Base-by-base conservation (phyloP, 2,888 invertebrate genomes). In the Eucriotettix oculatus region DNA sequence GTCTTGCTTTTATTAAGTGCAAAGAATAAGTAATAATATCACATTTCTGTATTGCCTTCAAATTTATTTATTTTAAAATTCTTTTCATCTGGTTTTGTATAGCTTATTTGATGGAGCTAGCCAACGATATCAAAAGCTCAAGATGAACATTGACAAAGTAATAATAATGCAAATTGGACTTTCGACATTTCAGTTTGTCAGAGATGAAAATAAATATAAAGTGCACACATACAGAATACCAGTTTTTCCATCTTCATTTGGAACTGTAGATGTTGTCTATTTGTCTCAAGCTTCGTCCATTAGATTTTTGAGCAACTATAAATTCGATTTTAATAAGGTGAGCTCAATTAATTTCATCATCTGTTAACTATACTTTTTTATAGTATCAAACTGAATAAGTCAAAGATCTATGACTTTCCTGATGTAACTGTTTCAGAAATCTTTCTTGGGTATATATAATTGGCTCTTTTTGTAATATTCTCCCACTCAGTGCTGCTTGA, bases 311-410 rank as follows among this genome's bases (percentile, higher is more conserved):
- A 77, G 78, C 66, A 70, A 70, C 58, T 75, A 84, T 69, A 78
- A 80, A 40, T 85, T 86, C 72, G 80, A 89, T 73, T 89, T 87
- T 69, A 87, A 88, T 71, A 86, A 86, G 82, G 88, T 87, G 76
- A 58, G 54, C 41, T 53, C 16, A 1, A n/a, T 48, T n/a, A 48
- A n/a, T 48, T 48, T 54, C 1, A 17, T 11, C 10, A 10, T 17
- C 14, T 9, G 2, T 17, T 9, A 17, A 54, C 16, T 11, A 10
- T 10, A 29, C 1, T 16, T 7, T 7, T 14, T 12, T 11, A 14
- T n/a, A n/a, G n/a, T n/a, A n/a, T n/a, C n/a, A n/a, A n/a, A n/a
- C n/a, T n/a, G n/a, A n/a, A n/a, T n/a, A n/a, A n/a, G n/a, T n/a
- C n/a, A n/a, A n/a, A n/a, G n/a, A n/a, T n/a, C n/a, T n/a, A n/a